Evolutionary conservation across 2,113 vertebrate species (phyloP).

Genomic region (Cochlearius cochlearius): DNA sequence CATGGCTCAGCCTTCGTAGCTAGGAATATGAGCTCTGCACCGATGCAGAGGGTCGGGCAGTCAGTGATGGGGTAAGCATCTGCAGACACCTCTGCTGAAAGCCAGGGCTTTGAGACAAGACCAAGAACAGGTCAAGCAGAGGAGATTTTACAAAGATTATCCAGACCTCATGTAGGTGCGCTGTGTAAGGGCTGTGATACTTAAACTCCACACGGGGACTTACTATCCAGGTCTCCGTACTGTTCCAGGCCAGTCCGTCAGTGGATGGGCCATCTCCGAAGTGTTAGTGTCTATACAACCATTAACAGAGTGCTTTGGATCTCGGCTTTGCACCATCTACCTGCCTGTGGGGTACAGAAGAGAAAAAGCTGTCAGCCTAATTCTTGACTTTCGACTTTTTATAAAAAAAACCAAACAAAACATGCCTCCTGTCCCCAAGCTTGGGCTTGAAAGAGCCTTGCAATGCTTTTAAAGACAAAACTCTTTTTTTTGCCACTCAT

Average conservation of each 20-base stretch:
- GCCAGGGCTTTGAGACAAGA: too few relatives aligned
- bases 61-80: too few relatives aligned
- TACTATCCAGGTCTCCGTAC: neutral
- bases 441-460: neutral
- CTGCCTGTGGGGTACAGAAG: neutral
- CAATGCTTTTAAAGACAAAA: neutral
- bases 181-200: neutral
- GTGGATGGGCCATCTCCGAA: accelerated
- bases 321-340: neutral
- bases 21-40: neutral
- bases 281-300: too few relatives aligned
- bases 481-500: neutral
- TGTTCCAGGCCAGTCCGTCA: neutral
- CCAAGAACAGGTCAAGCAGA: accelerated
- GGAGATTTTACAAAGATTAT: neutral
- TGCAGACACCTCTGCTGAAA: neutral
- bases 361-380: neutral
- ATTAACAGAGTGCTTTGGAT: neutral
- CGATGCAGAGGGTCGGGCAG: neutral
- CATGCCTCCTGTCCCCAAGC: neutral
- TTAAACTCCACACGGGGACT: neutral
- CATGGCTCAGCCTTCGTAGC: neutral
- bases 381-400: neutral
- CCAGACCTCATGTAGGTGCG: too few relatives aligned
- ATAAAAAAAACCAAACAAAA: neutral